phyloP scores from a whole-genome alignment of 2,888 invertebrate genomes.

The Nasonia oneida region DNA sequence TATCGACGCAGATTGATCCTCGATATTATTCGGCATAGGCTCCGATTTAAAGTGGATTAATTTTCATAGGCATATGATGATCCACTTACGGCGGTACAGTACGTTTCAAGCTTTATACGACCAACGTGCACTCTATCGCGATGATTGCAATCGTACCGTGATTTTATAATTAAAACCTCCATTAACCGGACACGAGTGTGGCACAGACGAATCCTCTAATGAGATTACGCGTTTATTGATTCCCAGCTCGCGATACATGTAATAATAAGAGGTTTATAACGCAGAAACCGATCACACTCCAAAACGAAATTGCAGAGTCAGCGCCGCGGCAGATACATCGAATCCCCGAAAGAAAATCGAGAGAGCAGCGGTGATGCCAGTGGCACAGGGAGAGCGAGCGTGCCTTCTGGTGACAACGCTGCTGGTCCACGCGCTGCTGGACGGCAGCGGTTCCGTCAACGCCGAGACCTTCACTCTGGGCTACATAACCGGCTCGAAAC shows the following conservation, averaged over 20 bases:
- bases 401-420: conserved; percentile 72
- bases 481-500: conserved; percentile 91
- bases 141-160: no score
- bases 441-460: conserved; percentile 67
- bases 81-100: not conserved
- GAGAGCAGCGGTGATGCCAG: conserved; percentile 69
- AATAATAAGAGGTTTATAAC: no score
- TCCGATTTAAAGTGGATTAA: not conserved
- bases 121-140: not conserved
- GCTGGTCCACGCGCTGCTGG: conserved; percentile 68
- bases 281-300: not conserved
- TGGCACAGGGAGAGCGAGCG: conserved; percentile 70
- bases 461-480: conserved; percentile 88
- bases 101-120: not conserved
- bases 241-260: no score
- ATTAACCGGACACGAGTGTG: no score
- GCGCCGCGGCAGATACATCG: no score
- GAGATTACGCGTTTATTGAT: no score
- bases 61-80: not conserved
- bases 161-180: no score
- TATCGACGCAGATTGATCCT: not conserved
- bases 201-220: no score
- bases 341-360: not conserved
- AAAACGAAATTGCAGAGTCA: not conserved
- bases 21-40: not conserved